phyloP scores from a whole-genome alignment of 1,140 invertebrate genomes.

The Muscidifurax raptorellus region DNA sequence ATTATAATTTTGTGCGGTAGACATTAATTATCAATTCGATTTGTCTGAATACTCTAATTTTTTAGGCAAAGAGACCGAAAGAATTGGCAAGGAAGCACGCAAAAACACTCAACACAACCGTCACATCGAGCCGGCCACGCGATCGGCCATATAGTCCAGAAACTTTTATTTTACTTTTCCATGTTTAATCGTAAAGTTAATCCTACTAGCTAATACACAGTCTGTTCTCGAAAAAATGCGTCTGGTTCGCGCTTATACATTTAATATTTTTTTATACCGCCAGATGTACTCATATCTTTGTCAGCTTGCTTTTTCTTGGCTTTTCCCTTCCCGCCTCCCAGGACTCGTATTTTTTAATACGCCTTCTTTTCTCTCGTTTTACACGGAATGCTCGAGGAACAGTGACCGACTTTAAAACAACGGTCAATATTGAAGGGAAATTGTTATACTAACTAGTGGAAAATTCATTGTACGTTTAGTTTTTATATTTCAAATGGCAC shows the following conservation, averaged over 20 bases:
- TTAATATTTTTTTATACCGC: constrained; percentile 53
- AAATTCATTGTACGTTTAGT: constrained; percentile 21
- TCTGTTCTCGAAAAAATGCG: constrained; percentile 64
- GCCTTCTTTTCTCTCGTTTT: constrained; percentile 18
- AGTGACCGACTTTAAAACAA: constrained; percentile 35
- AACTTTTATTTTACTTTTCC: constrained; percentile 51
- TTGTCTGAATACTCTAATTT: constrained; percentile 17
- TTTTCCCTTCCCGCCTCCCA: constrained; percentile 51
- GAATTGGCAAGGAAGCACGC: constrained; percentile 64
- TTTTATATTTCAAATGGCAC: constrained; percentile 10
- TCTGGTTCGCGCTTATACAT: constrained; percentile 61
- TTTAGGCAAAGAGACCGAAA: constrained; percentile 59
- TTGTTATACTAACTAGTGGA: constrained; percentile 34
- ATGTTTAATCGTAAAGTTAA: constrained; percentile 53
- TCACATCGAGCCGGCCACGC: constrained; percentile 73
- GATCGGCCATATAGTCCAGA: constrained; percentile 71
- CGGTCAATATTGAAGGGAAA: background rate
- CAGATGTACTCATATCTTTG: constrained; percentile 32
- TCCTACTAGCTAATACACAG: constrained; percentile 73
- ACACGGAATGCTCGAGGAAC: constrained; percentile 44
- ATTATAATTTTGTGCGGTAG: background rate
- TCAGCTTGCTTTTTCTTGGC: constrained; percentile 42
- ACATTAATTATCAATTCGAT: constrained; percentile 22
- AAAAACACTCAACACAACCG: constrained; percentile 73
- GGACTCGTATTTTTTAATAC: constrained; percentile 26